A percentile compares a stretch with the other conserved stretches of the same genome.
Conservation (phyloP, 2,797 vertebrate genomes). For the Ceyx erithaca region DNA sequence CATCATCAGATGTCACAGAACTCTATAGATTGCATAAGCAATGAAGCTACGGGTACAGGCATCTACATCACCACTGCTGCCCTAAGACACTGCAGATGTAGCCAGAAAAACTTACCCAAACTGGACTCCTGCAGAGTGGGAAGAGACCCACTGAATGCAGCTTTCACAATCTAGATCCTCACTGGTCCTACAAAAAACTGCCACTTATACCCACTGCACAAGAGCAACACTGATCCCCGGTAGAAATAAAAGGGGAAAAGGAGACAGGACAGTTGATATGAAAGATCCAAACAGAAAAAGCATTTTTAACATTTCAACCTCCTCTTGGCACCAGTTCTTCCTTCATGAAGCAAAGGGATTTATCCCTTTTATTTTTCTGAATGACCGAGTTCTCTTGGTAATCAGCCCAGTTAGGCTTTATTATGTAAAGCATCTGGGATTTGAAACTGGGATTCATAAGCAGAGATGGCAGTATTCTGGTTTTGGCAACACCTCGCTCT, state of each 20-base stretch:
- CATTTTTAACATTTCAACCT: slow-evolving; percentile 64
- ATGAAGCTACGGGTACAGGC: not conserved
- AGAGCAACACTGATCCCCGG: not conserved
- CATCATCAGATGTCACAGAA: not conserved
- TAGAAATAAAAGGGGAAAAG: not conserved
- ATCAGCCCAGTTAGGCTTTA: slow-evolving; percentile 70
- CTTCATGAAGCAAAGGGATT: slow-evolving; percentile 49
- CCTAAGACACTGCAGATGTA: not conserved
- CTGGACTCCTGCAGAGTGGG: not conserved
- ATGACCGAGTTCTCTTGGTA: slow-evolving; percentile 66
- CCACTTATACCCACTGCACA: not conserved
- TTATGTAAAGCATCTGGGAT: slow-evolving; percentile 72
- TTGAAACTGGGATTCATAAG: slow-evolving; percentile 74
- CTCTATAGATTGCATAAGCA: not conserved
- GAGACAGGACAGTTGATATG: slow-evolving; percentile 23
- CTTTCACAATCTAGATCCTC: not conserved
- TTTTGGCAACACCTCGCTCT: slow-evolving; percentile 58
- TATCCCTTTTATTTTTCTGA: slow-evolving; percentile 67
- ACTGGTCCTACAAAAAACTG: not conserved
- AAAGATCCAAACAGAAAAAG: slow-evolving; percentile 59
- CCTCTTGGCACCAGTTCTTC: slow-evolving; percentile 23
- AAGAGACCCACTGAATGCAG: not conserved
- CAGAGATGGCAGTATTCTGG: slow-evolving; percentile 64
- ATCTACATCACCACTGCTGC: rapidly evolving
- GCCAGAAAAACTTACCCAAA: slow-evolving; percentile 44